phyloP scores from a whole-genome alignment of 35 echinoderm and acorn worm genomes.

The Eucidaris tribuloides region DNA sequence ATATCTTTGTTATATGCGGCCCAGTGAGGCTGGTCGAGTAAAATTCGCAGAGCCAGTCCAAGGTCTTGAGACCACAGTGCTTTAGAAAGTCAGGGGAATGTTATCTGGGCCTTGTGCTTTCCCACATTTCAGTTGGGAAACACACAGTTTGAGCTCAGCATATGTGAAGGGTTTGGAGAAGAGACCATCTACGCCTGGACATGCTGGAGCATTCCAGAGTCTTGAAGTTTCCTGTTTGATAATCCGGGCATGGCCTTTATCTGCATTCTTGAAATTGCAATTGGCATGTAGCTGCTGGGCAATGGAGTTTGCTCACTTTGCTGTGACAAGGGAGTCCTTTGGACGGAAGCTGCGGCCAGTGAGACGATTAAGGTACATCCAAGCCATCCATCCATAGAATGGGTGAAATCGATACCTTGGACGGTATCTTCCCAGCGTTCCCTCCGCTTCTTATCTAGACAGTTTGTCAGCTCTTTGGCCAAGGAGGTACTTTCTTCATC shows the following conservation, averaged over 20 bases:
- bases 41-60: background rate
- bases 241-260: background rate
- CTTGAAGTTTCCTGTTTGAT: background rate
- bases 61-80: background rate
- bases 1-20: constrained; percentile 36
- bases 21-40: background rate
- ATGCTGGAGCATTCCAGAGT: constrained; percentile 14
- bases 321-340: background rate
- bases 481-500: background rate
- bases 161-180: background rate
- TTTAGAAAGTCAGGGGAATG: constrained; percentile 39
- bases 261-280: constrained; percentile 11
- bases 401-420: constrained; percentile 15
- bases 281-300: constrained; percentile 18
- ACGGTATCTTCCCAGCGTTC: constrained; percentile 33
- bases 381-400: background rate
- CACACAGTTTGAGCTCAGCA: background rate
- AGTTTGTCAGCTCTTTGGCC: background rate
- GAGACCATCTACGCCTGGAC: background rate
- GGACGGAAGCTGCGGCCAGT: background rate
- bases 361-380: constrained; percentile 3
- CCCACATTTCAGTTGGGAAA: background rate
- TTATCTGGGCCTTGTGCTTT: constrained; percentile 1
- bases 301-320: constrained; percentile 3
- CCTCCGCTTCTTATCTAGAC: background rate